Base-by-base conservation (phyloP, 2,113 vertebrate genomes). In the Cichladusa arquata region DNA sequence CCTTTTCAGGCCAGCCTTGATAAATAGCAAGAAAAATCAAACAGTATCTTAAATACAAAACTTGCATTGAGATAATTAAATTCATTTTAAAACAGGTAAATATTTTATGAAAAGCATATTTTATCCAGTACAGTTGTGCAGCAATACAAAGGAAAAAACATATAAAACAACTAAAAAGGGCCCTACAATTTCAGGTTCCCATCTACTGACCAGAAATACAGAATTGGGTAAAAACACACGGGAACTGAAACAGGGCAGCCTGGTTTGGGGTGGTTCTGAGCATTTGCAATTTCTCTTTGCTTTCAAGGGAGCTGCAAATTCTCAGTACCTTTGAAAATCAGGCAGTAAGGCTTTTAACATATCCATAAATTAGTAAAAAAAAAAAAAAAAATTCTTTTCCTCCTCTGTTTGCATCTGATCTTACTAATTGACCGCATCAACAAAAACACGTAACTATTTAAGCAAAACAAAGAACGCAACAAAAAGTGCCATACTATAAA, bases 31-130 rank as follows among this genome's bases (percentile, higher is more conserved):
- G 97, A 97, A 98, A 98, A 98, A 97, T 97, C 96, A 92, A 96
- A 97, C 90, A 97, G 95, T 90, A 91, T 93, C 93, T 97, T 98
- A 97, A 97, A 98, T 98, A 97, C 74, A 97, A 98, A 98, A 98
- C 90, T 97, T 98, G 97, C 98, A 98, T 97, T 97, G 97, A 98
- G 97, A 98, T 97, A 98, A 97, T 97, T 98, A 97, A 96, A 97
- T 97, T 98, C 97, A 96, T 98, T 97, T 97, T 97, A 98, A 98
- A 98, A 97, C 93, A 97, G 94, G 96, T 97, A 96, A 97, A 96
- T 97, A 97, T 85, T 97, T 97, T 95, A 97, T 96, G 88, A 93
- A 97, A 97, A 96, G 84, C 84, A 19, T 89, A 83, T 96, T 98
- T 97, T 96, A 97, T 97, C 97, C 97, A 97, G 97, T 97, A 97